These are phyloP conservation scores for Drosophila formosana DNA, from an alignment of 2,888 invertebrate species.

Conservation along the genomic window DNA sequence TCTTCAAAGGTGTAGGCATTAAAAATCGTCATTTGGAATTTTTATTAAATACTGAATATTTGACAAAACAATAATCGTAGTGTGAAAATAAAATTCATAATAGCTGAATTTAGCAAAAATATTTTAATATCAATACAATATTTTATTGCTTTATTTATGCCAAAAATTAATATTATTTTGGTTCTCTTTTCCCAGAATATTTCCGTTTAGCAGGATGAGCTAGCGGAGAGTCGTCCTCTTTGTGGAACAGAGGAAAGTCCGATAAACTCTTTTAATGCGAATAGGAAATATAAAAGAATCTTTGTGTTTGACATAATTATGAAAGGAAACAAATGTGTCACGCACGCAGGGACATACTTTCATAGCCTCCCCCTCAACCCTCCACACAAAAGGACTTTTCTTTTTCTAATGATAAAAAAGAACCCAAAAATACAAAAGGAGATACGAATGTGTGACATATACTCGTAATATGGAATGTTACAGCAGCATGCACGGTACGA, in stretches of 20 bases:
- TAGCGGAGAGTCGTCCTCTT: slow-evolving; percentile 20
- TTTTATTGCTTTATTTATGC: no score
- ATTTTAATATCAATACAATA: no score
- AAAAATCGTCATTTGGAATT: no score
- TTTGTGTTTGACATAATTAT: slow-evolving; percentile 82
- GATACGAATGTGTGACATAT: slow-evolving; percentile 66
- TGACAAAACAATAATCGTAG: no score
- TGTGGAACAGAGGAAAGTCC: slow-evolving; percentile 37
- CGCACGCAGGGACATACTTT: slow-evolving; percentile 52
- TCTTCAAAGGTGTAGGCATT: no score
- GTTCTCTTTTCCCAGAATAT: slow-evolving; percentile 20
- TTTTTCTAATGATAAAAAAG: slow-evolving; percentile 71
- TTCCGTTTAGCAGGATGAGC: slow-evolving; percentile 8
- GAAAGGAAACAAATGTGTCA: slow-evolving; percentile 77
- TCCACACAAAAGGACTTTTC: slow-evolving; percentile 73
- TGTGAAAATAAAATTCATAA: no score
- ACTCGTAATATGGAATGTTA: slow-evolving; percentile 51
- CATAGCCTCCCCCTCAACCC: slow-evolving; percentile 32
- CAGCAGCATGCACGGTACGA: slow-evolving; percentile 39
- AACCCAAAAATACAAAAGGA: slow-evolving; percentile 23
- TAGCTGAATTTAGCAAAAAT: no score
- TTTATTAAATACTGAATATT: no score
- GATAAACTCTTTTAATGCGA: slow-evolving; percentile 67
- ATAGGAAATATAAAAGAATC: slow-evolving; percentile 67
- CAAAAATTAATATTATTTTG: slow-evolving; percentile 20